Percentiles rank a stretch among this genome's conserved stretches.
Conservation (phyloP, 2,113 vertebrate species). For the Australoheros scitulus region DNA sequence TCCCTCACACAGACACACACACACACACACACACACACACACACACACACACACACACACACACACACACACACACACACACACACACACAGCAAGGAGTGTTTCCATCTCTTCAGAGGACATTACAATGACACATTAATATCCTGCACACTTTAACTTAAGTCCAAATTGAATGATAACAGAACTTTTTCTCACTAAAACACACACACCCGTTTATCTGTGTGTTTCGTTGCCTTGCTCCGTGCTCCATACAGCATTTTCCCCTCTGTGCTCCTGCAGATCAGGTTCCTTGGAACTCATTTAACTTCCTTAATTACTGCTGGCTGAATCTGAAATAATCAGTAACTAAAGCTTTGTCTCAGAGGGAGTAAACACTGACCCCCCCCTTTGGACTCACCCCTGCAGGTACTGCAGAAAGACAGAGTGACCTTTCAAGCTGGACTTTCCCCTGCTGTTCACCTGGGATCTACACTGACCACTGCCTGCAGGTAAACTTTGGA, state of each 20-base stretch:
- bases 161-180: background rate
- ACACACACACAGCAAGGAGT: background rate
- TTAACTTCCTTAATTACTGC: background rate
- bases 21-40: slow-evolving; percentile 10
- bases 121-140: background rate
- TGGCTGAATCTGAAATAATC: background rate
- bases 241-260: too few species aligned
- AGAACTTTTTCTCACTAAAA: background rate
- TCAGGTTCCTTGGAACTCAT: background rate
- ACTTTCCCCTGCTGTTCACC: background rate
- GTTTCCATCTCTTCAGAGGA: background rate
- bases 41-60: background rate
- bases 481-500: background rate
- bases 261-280: background rate
- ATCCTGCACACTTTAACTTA: background rate
- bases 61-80: background rate
- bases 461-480: background rate
- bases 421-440: background rate
- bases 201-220: background rate
- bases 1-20: background rate
- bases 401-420: background rate
- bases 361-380: background rate
- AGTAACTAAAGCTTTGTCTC: background rate
- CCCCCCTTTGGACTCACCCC: background rate
- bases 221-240: background rate